Base-by-base conservation (phyloP, 2,113 vertebrate genomes). In the Gymnogyps californianus region DNA sequence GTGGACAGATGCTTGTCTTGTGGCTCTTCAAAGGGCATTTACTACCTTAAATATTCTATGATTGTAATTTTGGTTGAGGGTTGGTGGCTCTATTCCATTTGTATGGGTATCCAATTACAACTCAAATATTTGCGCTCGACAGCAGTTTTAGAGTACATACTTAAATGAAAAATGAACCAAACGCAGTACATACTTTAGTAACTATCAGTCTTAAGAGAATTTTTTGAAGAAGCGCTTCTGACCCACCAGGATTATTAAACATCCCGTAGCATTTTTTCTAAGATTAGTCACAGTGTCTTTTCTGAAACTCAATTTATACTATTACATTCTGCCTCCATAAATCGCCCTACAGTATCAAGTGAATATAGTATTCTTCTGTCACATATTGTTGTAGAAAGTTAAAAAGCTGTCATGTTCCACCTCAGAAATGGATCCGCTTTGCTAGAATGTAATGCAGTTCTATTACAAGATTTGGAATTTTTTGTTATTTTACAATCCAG, bases 231-330 rank as follows among this genome's bases (percentile, higher is more conserved):
- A 96, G 83, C 94, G 67, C 86, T 94, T 97, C 90, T 97, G 91
- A 96, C 96, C 95, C 81, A 90, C 90, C 89, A 92, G 88, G 95
- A 93, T 97, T 97, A 96, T 97, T 96, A 97, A 97, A 97, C 83
- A 97, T 97, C 96, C 91, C 51, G 6, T 97, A 89, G 93, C 90
- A 96, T 96, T 97, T 97, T 97, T 95, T 87, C 89, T 94, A 93
- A 97, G 91, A 96, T 97, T 97, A 96, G 97, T 97, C 96, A 97
- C 93, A 93, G 95, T 96, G 95, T 97, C 97, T 97, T 95, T 97
- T 96, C 96, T 93, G 97, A 97, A 97, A 97, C 92, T 92, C 95
- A 97, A 93, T 97, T 97, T 96, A 93, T 97, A 96, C 96, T 97
- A 96, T 97, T 97, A 94, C 91, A 93, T 97, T 96, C 96, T 95